A percentile compares a stretch with the other conserved stretches of the same genome.
These are phyloP conservation scores for Platorchestia sp. DNA, from an alignment of 1,140 invertebrate genomes.

Conservation along the genomic window DNA sequence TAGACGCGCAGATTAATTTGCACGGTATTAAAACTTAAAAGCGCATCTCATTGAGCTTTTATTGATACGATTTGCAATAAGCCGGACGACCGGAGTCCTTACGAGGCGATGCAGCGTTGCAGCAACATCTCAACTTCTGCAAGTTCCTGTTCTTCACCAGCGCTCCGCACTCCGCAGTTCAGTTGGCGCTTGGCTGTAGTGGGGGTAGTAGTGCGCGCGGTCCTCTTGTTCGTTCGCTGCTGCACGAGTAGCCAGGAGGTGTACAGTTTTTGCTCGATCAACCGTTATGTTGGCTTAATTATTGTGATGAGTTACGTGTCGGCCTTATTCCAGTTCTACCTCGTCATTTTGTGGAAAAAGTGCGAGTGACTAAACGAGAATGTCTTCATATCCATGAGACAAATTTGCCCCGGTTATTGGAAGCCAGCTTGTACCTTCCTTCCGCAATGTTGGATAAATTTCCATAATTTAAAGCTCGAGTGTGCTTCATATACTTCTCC, in stretches of 20 bases:
- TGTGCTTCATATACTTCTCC: neutral
- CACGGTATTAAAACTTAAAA: too few species aligned
- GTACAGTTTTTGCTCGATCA: neutral
- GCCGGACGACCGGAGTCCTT: neutral
- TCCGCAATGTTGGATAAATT: neutral
- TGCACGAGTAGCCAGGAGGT: neutral
- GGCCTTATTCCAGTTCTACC: neutral
- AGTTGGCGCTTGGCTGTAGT: neutral
- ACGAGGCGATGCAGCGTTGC: neutral
- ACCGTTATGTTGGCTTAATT: neutral
- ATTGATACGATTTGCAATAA: too few species aligned
- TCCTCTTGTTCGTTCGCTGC: neutral
- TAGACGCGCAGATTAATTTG: too few species aligned
- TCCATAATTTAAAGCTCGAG: neutral
- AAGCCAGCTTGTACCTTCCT: neutral
- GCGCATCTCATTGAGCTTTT: too few species aligned
- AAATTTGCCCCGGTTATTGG: neutral
- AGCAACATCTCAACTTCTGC: neutral
- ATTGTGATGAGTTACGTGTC: neutral
- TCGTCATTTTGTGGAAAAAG: neutral
- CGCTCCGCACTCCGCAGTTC: neutral
- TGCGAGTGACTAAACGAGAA: neutral
- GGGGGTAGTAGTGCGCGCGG: neutral
- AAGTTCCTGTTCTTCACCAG: neutral
- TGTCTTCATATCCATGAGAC: neutral